phyloP scores from a whole-genome alignment of 2,888 invertebrate species.

The Yponomeuta cagnagella region DNA sequence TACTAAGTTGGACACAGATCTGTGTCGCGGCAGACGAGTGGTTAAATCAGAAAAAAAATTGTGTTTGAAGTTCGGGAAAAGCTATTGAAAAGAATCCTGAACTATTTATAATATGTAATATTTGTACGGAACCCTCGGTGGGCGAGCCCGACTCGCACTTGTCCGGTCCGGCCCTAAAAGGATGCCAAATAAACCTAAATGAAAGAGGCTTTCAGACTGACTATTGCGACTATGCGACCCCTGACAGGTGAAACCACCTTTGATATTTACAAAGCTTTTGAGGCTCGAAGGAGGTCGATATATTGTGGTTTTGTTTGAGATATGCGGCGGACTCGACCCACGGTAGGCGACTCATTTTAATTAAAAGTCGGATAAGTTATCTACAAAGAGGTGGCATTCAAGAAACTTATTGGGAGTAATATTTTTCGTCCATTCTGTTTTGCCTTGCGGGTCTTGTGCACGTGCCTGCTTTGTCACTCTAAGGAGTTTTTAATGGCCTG shows the following conservation, averaged over 20 bases:
- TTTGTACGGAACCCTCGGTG: too few species aligned
- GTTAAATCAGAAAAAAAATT: too few species aligned
- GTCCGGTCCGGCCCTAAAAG: conserved; percentile 30
- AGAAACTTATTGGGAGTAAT: conserved; percentile 36
- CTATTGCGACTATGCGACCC: conserved; percentile 25
- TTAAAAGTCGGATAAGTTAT: conserved; percentile 39
- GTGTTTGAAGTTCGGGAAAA: too few species aligned
- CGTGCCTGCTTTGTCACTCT: conserved; percentile 20
- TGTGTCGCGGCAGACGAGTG: too few species aligned
- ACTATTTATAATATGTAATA: too few species aligned
- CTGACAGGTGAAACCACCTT: conserved; percentile 7
- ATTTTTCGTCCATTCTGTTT: conserved; percentile 35
- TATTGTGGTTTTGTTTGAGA: conserved; percentile 38
- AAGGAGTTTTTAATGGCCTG: conserved; percentile 15
- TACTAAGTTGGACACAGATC: too few species aligned
- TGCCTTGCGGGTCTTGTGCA: not conserved
- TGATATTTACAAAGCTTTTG: conserved; percentile 22
- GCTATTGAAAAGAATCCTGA: too few species aligned
- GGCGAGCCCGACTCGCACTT: too few species aligned
- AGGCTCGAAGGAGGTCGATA: conserved; percentile 36
- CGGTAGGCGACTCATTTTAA: conserved; percentile 52
- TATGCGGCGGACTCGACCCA: conserved; percentile 39
- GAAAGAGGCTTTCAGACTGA: conserved; percentile 30
- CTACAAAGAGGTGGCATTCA: conserved; percentile 19
- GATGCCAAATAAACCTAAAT: conserved; percentile 37